These are phyloP conservation scores for Periplaneta americana DNA, from an alignment of 1,140 invertebrate genomes.

Conservation along the genomic window DNA sequence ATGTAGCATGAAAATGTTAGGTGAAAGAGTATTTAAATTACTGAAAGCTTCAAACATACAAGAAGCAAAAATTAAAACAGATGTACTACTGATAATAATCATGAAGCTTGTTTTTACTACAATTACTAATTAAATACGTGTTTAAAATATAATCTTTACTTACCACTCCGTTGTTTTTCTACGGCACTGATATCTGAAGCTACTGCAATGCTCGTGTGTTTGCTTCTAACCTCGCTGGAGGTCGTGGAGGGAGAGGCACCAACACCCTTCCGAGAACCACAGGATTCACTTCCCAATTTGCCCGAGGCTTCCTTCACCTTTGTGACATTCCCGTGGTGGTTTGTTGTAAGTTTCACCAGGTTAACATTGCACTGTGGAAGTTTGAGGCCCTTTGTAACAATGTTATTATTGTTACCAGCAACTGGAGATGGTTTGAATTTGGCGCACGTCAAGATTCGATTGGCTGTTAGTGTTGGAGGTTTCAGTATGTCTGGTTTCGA, in stretches of 20 bases:
- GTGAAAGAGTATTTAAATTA: neutral
- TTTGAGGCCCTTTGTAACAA: conserved; percentile 24
- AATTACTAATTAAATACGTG: neutral
- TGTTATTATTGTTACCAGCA: neutral
- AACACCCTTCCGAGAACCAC: neutral
- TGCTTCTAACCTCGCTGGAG: neutral
- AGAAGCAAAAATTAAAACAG: neutral
- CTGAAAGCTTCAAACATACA: neutral
- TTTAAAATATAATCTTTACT: neutral
- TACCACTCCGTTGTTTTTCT: neutral
- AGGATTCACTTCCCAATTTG: neutral
- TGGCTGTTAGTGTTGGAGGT: conserved; percentile 33
- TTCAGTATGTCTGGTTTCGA: conserved; percentile 30
- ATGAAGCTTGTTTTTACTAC: neutral
- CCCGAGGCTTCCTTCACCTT: conserved; percentile 31
- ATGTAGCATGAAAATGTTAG: neutral
- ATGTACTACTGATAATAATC: neutral
- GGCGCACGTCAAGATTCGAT: conserved; percentile 16
- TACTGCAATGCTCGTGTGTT: neutral
- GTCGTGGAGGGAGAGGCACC: neutral
- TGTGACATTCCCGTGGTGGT: conserved; percentile 33
- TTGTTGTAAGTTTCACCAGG: conserved; percentile 31
- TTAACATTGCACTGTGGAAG: conserved; percentile 37
- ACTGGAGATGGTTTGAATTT: conserved; percentile 17
- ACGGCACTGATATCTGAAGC: neutral